Base-by-base conservation (phyloP, 2,888 invertebrate genomes). In the Endomychus coccineus region DNA sequence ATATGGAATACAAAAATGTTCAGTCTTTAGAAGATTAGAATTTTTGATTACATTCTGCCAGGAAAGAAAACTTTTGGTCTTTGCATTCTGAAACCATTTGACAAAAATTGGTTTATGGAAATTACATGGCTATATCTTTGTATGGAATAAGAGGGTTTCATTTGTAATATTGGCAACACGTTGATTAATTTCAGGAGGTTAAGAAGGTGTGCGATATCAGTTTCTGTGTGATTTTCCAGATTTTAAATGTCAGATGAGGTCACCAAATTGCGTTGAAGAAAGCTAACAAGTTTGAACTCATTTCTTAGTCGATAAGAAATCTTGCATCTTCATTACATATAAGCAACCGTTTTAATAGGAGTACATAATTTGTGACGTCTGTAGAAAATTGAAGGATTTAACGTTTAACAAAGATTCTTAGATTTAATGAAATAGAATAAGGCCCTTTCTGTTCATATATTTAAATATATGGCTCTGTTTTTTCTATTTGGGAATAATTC, bases 141-240 rank as follows among this genome's bases (percentile, higher is more conserved):
- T n/a, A n/a, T n/a, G n/a, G n/a, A n/a, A n/a, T n/a, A n/a, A n/a
- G n/a, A n/a, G n/a, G n/a, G n/a, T n/a, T n/a, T n/a, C n/a, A n/a
- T n/a, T n/a, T n/a, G n/a, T n/a, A n/a, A n/a, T n/a, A n/a, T n/a
- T n/a, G n/a, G n/a, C n/a, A n/a, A n/a, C n/a, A n/a, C n/a, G n/a
- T n/a, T n/a, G n/a, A n/a, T n/a, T n/a, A n/a, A n/a, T n/a, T n/a
- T n/a, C n/a, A n/a, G n/a, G n/a, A n/a, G n/a, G n/a, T n/a, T n/a
- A n/a, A n/a, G n/a, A n/a, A n/a, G n/a, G n/a, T n/a, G n/a, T n/a
- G n/a, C n/a, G n/a, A n/a, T n/a, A n/a, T n/a, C n/a, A n/a, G n/a
- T 32, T 45, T 35, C 39, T 36, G 34, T 38, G 42, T 44, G 29
- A 39, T 43, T 31, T 63, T 63, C 55, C 60, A 62, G 62, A 60